Base-by-base conservation (phyloP, 2,888 invertebrate genomes). In the Schizotus pectinicornis region DNA sequence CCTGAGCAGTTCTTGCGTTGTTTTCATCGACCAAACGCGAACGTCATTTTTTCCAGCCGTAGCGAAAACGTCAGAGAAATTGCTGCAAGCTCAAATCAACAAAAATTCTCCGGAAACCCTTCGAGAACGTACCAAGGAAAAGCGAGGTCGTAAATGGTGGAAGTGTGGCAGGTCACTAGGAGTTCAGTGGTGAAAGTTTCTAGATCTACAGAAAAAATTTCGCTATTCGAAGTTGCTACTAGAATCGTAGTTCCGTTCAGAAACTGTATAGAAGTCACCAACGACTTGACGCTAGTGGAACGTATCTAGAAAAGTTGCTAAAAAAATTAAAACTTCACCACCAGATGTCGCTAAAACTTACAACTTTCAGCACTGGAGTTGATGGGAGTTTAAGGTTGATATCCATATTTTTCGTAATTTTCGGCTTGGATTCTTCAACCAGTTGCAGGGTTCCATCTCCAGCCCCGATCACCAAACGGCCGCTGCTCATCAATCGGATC, bases 21-120 rank as follows among this genome's bases (percentile, higher is more conserved):
- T 86, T 37, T 81, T 81, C 46, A 89, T 80, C 65, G 90, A 89
- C 96, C 96, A 97, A 59, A 96, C 86, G 53, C 96, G 85, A 46
- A 96, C 89, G 69, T 91, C 91, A 70, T 95, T 88, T 71, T 88
- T 85, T 51, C 94, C 91, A 35, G 90, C 91, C 0, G 95, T 94
- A 35, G 94, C 93, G 80, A 96, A 94, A 53, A 95, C 90, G 54
- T 91, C 88, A 0, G 92, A 89, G 79, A 89, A 89, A 59, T 88
- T 85, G 55, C 93, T 94, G 70, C 0, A 77, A 79, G 63, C 34
- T n/a, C 36, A 0, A 14, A n/a, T 14, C 13, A 14, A 42, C 14
- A 42, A 41, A 14, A 6, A 41, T 2, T 36, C 36, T 7, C 8
- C 6, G 8, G 1, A 48, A 45, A 31, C 14, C 8, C 9, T 47